These are phyloP conservation scores for Benthochromis sp. DNA, from an alignment of 2,113 vertebrate genomes.

Conservation along the genomic window DNA sequence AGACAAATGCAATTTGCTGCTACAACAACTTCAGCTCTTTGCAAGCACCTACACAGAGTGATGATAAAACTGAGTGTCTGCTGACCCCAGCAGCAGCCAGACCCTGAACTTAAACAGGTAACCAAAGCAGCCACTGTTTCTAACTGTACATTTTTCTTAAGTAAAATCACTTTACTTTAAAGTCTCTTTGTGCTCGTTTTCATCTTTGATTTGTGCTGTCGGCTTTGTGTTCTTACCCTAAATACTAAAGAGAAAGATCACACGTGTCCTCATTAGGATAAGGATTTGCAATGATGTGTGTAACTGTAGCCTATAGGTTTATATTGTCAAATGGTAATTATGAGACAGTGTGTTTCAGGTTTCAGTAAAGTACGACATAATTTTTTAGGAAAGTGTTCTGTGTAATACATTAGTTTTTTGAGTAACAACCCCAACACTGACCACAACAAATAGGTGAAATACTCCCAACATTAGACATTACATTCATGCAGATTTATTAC, in stretches of 20 bases:
- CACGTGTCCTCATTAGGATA: not conserved
- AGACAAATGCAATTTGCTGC: not conserved
- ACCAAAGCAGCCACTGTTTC: not conserved
- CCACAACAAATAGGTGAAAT: too few species aligned
- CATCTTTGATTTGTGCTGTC: not conserved
- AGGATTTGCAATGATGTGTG: not conserved
- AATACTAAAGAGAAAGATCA: not conserved
- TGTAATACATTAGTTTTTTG: not conserved
- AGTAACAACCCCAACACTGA: not conserved
- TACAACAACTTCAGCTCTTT: not conserved
- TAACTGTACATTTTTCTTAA: not conserved
- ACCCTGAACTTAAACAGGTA: not conserved
- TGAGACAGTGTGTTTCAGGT: not conserved
- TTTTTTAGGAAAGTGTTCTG: not conserved
- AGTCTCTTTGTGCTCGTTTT: not conserved
- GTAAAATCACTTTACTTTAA: not conserved
- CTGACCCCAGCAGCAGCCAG: not conserved
- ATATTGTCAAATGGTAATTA: not conserved
- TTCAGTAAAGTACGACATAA: not conserved
- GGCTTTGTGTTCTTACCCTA: not conserved
- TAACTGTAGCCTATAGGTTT: not conserved
- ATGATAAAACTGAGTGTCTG: not conserved
- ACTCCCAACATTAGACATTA: not conserved
- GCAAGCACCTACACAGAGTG: not conserved
- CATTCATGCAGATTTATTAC: not conserved